Evolutionary conservation across 2,113 vertebrate genomes (phyloP).

Genomic region (Tricholaema leucomelas): DNA sequence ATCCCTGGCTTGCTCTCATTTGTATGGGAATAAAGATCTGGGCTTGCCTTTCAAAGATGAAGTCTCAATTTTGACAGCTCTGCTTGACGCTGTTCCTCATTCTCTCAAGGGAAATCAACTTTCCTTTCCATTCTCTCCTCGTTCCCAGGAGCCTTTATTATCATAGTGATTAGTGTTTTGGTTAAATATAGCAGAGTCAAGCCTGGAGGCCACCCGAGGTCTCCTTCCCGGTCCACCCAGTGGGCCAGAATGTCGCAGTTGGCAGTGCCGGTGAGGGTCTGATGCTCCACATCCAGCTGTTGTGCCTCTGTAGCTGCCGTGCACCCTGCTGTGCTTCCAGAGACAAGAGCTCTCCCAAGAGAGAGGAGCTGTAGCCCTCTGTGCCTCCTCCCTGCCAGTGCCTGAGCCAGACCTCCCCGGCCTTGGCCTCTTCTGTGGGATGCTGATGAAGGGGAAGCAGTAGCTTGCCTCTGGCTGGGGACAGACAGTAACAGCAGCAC

Average conservation of each 20-base stretch:
- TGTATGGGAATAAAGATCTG: neutral
- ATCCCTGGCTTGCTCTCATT: slow-evolving; percentile 15
- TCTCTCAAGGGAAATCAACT: neutral
- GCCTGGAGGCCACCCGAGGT: neutral
- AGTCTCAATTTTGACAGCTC: neutral
- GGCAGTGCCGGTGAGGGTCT: neutral
- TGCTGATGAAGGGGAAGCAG: neutral
- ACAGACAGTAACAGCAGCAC: neutral
- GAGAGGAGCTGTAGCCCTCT: neutral
- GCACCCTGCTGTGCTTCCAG: neutral
- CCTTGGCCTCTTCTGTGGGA: neutral
- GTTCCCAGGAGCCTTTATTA: neutral
- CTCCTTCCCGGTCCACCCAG: neutral
- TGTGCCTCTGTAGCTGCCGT: neutral
- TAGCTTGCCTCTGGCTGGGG: neutral
- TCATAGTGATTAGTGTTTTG: neutral
- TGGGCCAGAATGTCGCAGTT: neutral
- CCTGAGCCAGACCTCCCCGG: rapidly evolving
- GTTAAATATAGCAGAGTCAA: neutral
- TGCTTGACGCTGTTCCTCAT: neutral
- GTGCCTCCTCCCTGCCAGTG: neutral
- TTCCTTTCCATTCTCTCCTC: neutral
- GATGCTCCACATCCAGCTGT: neutral
- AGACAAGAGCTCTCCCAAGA: neutral
- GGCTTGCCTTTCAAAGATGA: neutral